Base-by-base conservation (phyloP, 2,888 invertebrate genomes). In the Trichogramma dendrolimi region DNA sequence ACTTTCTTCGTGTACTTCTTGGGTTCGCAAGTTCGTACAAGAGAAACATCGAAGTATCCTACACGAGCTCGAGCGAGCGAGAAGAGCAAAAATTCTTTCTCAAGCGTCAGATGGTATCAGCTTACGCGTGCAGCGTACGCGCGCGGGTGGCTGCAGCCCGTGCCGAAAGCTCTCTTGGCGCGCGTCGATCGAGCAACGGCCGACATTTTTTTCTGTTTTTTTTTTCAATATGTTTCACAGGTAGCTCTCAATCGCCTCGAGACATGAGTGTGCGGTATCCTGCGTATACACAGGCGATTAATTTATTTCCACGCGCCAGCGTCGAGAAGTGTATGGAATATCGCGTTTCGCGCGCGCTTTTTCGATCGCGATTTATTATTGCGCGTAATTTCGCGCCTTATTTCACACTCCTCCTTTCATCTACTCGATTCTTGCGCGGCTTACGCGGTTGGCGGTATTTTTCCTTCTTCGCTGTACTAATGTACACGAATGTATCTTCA, bases 261-360 rank as follows among this genome's bases (percentile, higher is more conserved):
- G 27, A 27, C 27, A 27, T 3, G 27, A 27, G 27, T 27, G 27
- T 27, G 27, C 39, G n/a, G 7, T 53, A 14, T 6, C 10, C 27
- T 27, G 27, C 27, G 27, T 27, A 27, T 27, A n/a, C 4, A 6
- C 40, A 11, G 4, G 8, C 59, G 63, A 63, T 63, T 60, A 60
- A 63, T 63, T 63, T 60, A 60, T 56, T 56, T 49, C 54, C 14
- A 8, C 46, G 59, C 55, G 58, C 41, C 58, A 27, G 27, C 27
- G 27, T 27, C 27, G 27, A 2, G 27, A 27, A 27, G 27, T 27
- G 27, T 27, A 27, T 3, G 27, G 27, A 27, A 47, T 59, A 59
- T 62, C 62, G 58, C 40, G 55, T 58, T 62, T 51, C 62, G 46
- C n/a, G 40, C 47, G 43, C 57, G 57, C 46, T 27, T 27, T 27